Evolutionary conservation across 1,140 invertebrate genomes (phyloP), one percentile per base, ranked within the genome.

Genomic region (Tenebrio molitor): DNA sequence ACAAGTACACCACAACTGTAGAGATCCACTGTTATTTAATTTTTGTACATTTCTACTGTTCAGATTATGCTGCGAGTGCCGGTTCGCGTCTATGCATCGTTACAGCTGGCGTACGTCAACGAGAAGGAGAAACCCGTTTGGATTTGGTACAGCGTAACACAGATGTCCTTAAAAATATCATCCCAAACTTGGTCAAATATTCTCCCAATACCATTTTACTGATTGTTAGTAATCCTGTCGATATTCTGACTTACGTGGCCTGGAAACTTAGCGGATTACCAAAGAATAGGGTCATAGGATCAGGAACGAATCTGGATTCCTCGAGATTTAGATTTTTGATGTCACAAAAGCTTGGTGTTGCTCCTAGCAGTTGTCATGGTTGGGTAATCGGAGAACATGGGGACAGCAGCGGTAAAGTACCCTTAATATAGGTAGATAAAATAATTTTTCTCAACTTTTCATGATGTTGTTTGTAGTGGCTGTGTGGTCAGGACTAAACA

Each of bases 261-360:
- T 97, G 95, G 95, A 97, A 95, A 81, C 80, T 97, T 21, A 95
- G 93, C 72, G 95, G 95, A 1, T 84, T 97, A 71, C 95, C 95
- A 8, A 91, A 91, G 78, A 89, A 95, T 79, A 89, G 91, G 33
- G 93, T 97, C 5, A 92, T 97, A 78, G 95, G 95, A 14, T 95
- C 94, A 36, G 95, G 95, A 14, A 97, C 95, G 3, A 97, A 96
- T 84, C 85, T 97, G 39, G 95, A 97, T 83, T 95, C 95, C 0
- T 93, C 93, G 0, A 85, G 95, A 39, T 96, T 97, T 85, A 89
- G 94, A n/a, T 96, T 95, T 84, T 84, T 96, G 12, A 86, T 97
- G 46, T 94, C 93, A 0, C 91, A 97, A 81, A 91, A 88, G 78
- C 84, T 97, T 17, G 88, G 89, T 50, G 88, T 96, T 33, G 92